These are phyloP conservation scores for Redunca redunca DNA, from an alignment of 2,113 vertebrate species.

Conservation along the genomic window DNA sequence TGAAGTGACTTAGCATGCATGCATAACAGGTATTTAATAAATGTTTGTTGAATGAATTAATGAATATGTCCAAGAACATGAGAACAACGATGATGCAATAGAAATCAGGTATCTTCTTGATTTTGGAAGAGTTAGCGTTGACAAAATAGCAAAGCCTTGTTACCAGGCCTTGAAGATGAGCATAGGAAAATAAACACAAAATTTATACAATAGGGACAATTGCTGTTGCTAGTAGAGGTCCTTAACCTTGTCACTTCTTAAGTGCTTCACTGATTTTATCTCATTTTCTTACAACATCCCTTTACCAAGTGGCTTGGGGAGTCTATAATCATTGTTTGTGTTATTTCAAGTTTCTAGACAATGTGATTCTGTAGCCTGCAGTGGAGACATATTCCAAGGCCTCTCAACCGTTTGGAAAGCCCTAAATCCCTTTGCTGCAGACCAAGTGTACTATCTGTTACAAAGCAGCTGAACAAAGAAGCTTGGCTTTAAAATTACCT, in stretches of 20 bases:
- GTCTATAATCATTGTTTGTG: neutral
- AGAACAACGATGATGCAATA: neutral
- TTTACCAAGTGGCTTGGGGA: neutral
- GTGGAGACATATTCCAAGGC: neutral
- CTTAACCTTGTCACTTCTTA: constrained; percentile 24
- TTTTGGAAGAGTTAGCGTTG: neutral
- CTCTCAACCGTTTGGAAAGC: neutral
- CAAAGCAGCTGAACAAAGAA: neutral
- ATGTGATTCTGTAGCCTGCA: neutral
- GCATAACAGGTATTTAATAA: neutral
- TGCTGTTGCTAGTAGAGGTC: neutral
- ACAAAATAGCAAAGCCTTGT: neutral
- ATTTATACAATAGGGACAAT: neutral
- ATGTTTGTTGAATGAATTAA: neutral
- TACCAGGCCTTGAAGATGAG: neutral
- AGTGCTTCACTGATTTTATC: neutral
- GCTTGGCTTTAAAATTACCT: neutral
- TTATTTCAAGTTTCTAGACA: constrained; percentile 35
- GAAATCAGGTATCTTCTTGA: neutral
- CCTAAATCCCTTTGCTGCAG: neutral
- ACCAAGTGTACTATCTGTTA: neutral
- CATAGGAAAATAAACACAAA: constrained; percentile 2
- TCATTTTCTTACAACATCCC: constrained; percentile 16
- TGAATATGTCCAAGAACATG: neutral
- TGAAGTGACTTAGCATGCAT: neutral